A percentile compares a stretch with the other conserved stretches of the same genome.
phyloP scores from a whole-genome alignment of 2,797 vertebrate species.

The Hydrolagus colliei region DNA sequence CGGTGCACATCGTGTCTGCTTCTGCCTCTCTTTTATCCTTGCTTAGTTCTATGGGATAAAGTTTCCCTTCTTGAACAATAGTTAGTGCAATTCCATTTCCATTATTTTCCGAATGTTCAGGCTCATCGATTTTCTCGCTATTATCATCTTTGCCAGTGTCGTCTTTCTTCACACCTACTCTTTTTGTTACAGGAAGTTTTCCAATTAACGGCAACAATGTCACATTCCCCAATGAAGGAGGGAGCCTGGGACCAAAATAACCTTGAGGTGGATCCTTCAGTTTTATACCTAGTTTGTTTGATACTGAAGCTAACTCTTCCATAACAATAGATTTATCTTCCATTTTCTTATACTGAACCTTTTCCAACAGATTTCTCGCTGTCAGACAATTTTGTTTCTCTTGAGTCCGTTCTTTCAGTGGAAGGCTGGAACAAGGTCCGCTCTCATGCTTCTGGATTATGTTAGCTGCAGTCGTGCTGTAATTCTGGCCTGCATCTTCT shows the following conservation, averaged over 20 bases:
- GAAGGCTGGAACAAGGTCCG: slow-evolving; percentile 39
- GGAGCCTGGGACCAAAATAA: slow-evolving; percentile 42
- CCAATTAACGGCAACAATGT: slow-evolving; percentile 60
- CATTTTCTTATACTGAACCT: slow-evolving; percentile 49
- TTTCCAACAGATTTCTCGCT: slow-evolving; percentile 56
- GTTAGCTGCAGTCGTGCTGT: slow-evolving; percentile 34
- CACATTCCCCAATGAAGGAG: slow-evolving; percentile 40
- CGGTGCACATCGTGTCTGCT: slow-evolving; percentile 43
- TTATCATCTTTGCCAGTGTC: slow-evolving; percentile 45
- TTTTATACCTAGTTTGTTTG: slow-evolving; percentile 38
- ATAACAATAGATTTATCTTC: slow-evolving; percentile 37
- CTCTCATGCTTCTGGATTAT: slow-evolving; percentile 37
- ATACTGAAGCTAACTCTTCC: slow-evolving; percentile 38
- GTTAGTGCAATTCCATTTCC: slow-evolving; percentile 37
- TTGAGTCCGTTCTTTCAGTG: slow-evolving; percentile 36
- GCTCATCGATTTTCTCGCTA: slow-evolving; percentile 40
- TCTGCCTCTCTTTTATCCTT: slow-evolving; percentile 39
- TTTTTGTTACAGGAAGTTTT: slow-evolving; percentile 55
- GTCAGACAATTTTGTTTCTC: slow-evolving; percentile 47
- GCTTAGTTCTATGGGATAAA: slow-evolving; percentile 50
- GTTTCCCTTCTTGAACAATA: slow-evolving; percentile 43
- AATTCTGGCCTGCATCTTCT: slow-evolving; percentile 34
- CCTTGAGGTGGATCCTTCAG: slow-evolving; percentile 40
- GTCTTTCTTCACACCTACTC: slow-evolving; percentile 52
- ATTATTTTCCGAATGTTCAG: slow-evolving; percentile 39